Percentiles rank a stretch among this genome's conserved stretches.
Conservation (phyloP, 2,113 vertebrate species). For the Chlamydotis undulata region DNA sequence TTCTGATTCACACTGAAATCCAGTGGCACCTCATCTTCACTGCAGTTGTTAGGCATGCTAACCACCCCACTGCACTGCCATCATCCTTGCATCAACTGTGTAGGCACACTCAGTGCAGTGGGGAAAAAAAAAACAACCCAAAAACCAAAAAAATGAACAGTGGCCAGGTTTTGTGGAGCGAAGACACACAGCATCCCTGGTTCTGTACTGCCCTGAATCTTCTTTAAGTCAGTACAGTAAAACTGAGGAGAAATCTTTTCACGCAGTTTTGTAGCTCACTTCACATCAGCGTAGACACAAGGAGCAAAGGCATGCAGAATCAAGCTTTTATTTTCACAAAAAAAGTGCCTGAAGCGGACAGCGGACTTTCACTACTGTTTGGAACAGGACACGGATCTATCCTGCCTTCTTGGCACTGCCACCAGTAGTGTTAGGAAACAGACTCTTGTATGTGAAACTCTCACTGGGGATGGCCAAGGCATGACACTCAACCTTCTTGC, state of each 20-base stretch:
- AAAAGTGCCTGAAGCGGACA: neutral
- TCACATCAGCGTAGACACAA: neutral
- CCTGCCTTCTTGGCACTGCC: neutral
- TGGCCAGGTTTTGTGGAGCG: neutral
- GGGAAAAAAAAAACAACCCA: too few relatives aligned
- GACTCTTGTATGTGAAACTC: neutral
- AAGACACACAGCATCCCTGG: neutral
- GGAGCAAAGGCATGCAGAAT: neutral
- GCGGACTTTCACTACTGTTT: neutral
- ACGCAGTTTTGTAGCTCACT: neutral
- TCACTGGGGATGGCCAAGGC: neutral
- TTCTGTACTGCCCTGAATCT: neutral
- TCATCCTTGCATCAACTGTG: neutral
- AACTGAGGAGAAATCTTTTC: neutral
- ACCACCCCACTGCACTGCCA: neutral
- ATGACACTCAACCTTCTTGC: neutral
- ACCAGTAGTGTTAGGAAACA: neutral
- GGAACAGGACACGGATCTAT: neutral
- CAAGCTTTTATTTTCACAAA: neutral
- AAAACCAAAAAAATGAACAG: neutral
- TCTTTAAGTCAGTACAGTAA: neutral
- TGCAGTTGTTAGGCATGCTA: neutral
- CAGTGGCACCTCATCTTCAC: neutral
- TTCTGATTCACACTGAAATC: neutral
- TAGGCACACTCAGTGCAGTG: neutral